Base-by-base conservation (phyloP, 2,888 invertebrate species). In the Lymantria monacha region DNA sequence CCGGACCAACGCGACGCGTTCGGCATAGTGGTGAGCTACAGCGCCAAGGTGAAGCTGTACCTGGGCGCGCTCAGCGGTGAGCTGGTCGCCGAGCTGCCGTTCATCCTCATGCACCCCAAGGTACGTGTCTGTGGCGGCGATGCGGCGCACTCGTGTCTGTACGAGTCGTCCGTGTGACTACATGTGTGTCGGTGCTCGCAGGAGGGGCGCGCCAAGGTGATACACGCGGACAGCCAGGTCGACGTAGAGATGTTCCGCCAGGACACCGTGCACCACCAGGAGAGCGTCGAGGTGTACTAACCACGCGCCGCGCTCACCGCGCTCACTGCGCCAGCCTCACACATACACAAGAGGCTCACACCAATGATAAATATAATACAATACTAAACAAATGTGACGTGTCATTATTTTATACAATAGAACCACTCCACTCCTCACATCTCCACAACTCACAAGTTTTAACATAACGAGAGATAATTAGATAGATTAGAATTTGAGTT, bases 21-120 rank as follows among this genome's bases (percentile, higher is more conserved):
- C 79, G 98, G 98, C 55, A 98, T 98, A 72, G 95, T 98, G 64
- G 98, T 99, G 10, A 98, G 97, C 40, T 99, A 99, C 92, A 96
- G 96, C 51, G 97, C 97, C 38, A 98, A 98, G 90, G 97, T 98
- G 47, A 97, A 98, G 87, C 93, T 99, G 46, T 97, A 97, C 83
- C 93, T 99, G 63, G 98, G 97, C 14, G 97, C 98, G 44, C 92
- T 98, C 62, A 97, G 97, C 55, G 98, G 98, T 7, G 98, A 98
- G 88, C 89, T 99, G 44, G 94, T 96, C 30, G 98, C 98, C 3
- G 97, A 97, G 85, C 87, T 98, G 75, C 98, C 98, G 41, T 97
- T 98, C 87, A 96, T 97, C 60, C 91, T 98, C 62, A 97, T 97
- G 95, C 97, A 97, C 81, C 96, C 97, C 42, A 97, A 97, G 93